Evolutionary conservation across 1,140 invertebrate genomes (phyloP).

Genomic region (Centruroides vittatus): DNA sequence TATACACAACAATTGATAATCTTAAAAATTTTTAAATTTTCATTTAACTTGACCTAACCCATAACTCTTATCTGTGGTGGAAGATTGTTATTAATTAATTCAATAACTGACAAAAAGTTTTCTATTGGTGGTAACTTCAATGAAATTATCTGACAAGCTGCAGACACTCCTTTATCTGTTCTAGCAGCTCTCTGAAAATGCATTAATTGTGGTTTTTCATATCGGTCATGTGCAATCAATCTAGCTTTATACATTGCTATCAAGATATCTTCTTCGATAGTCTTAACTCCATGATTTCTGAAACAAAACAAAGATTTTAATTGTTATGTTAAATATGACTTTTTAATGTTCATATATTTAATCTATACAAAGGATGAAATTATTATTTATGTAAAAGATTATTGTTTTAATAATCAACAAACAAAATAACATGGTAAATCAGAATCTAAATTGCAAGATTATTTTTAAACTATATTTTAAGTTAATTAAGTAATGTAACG

Average conservation of each 20-base stretch:
- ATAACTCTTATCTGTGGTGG: constrained; percentile 68
- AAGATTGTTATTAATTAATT: constrained; percentile 62
- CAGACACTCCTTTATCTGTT: constrained; percentile 80
- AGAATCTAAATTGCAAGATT: too few relatives aligned
- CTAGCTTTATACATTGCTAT: constrained; percentile 60
- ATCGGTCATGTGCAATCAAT: constrained; percentile 61
- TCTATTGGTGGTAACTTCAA: constrained; percentile 56
- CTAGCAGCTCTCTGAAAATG: constrained; percentile 89
- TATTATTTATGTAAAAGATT: too few relatives aligned
- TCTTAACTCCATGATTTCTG: constrained; percentile 62
- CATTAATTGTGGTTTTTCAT: constrained; percentile 54
- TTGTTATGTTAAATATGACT: too few relatives aligned
- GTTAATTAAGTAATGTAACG: too few relatives aligned
- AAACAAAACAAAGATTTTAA: neutral
- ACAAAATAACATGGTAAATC: too few relatives aligned
- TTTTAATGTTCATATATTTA: too few relatives aligned
- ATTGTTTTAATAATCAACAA: too few relatives aligned
- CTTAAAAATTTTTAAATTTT: too few relatives aligned
- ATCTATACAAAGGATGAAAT: too few relatives aligned
- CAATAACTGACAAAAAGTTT: constrained; percentile 41
- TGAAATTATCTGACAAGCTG: constrained; percentile 80
- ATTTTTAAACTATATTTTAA: too few relatives aligned
- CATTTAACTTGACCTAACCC: constrained; percentile 14
- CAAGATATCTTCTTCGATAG: constrained; percentile 82
- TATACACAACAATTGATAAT: too few relatives aligned